A percentile compares a stretch with the other conserved stretches of the same genome.
phyloP scores from a whole-genome alignment of 1,140 invertebrate species.

The Tetramorium alpestre region DNA sequence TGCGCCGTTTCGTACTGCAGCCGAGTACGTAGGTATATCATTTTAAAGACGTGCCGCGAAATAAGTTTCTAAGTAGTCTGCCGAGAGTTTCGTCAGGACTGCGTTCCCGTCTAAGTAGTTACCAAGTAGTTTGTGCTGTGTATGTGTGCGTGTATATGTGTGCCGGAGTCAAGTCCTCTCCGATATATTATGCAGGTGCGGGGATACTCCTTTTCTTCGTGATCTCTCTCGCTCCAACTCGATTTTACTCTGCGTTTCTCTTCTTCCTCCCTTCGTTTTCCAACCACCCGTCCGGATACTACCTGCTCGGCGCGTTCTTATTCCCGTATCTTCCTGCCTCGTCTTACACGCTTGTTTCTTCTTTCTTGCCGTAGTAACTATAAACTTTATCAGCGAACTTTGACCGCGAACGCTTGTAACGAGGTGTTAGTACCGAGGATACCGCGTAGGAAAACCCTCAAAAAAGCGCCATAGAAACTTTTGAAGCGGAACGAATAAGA shows the following conservation, averaged over 20 bases:
- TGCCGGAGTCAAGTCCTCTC: constrained; percentile 78
- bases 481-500: constrained; percentile 31
- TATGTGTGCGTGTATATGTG: too few species aligned
- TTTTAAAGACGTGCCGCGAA: constrained; percentile 84
- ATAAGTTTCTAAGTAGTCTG: constrained; percentile 85
- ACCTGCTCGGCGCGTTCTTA: constrained; percentile 43
- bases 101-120: constrained; percentile 82
- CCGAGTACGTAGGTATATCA: constrained; percentile 78
- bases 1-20: constrained; percentile 66
- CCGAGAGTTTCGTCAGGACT: constrained; percentile 82
- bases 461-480: constrained; percentile 31
- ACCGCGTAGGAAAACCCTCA: not conserved
- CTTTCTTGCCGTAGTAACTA: constrained; percentile 48
- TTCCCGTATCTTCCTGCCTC: constrained; percentile 30
- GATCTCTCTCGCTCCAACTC: constrained; percentile 15
- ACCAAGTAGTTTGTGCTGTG: constrained; percentile 82
- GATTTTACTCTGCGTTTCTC: not conserved
- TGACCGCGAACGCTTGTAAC: constrained; percentile 49
- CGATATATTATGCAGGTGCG: constrained; percentile 81
- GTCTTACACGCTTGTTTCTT: constrained; percentile 31
- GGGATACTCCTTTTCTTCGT: constrained; percentile 68
- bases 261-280: not conserved
- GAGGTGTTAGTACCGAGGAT: constrained; percentile 47
- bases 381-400: constrained; percentile 60
- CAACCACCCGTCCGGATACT: constrained; percentile 6